Evolutionary conservation across 2,113 vertebrate species (phyloP).

Genomic region (Cathartes aura): DNA sequence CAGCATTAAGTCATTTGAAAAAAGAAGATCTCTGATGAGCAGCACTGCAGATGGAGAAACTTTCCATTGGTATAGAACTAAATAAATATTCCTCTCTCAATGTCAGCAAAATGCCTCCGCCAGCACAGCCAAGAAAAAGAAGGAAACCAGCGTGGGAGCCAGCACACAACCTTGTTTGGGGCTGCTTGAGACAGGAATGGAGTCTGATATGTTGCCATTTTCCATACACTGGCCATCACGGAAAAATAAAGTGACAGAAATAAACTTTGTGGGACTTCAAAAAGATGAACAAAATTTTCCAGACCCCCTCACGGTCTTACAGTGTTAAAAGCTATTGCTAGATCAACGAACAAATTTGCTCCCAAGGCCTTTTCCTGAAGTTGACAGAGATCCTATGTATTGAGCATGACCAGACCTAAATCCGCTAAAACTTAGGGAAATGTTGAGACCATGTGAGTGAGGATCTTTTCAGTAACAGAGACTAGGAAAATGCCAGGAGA

Average conservation of each 20-base stretch:
- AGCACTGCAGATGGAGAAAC: conserved; percentile 17
- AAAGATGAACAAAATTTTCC: conserved; percentile 36
- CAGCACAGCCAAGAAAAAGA: conserved; percentile 67
- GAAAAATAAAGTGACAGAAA: conserved; percentile 61
- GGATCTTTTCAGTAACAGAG: background rate
- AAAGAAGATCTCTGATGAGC: conserved; percentile 14
- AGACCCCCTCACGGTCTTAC: background rate
- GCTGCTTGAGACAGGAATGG: conserved; percentile 12
- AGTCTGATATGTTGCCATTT: conserved; percentile 49
- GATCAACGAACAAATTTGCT: background rate
- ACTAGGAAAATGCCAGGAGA: background rate
- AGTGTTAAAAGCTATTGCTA: background rate
- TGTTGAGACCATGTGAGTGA: background rate
- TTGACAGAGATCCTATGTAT: background rate
- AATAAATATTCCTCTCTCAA: conserved; percentile 57
- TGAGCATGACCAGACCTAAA: background rate
- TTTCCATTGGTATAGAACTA: conserved; percentile 64
- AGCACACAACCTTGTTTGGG: conserved; percentile 53
- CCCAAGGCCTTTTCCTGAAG: background rate
- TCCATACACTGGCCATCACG: conserved; percentile 29
- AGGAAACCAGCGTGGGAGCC: conserved; percentile 60
- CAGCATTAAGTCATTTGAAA: background rate
- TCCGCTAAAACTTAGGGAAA: background rate
- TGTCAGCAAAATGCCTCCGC: conserved; percentile 58
- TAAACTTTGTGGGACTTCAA: conserved; percentile 49